Evolutionary conservation across 1,140 invertebrate genomes (phyloP).

Genomic region (Venturia canescens): DNA sequence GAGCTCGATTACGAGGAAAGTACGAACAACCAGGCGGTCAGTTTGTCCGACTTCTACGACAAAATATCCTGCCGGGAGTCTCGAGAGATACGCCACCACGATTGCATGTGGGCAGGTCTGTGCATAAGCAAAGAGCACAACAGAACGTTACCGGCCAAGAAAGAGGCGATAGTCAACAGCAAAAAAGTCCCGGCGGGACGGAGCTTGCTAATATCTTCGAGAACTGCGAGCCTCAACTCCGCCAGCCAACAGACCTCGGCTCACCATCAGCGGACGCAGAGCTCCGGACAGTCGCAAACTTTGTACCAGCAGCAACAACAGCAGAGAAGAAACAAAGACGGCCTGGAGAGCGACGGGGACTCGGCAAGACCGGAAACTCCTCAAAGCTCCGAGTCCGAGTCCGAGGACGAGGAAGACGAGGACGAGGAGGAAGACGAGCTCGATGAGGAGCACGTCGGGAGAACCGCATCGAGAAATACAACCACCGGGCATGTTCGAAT

Average conservation of each 20-base stretch:
- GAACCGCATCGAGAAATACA: background rate
- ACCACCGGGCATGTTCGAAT: background rate
- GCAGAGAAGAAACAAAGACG: constrained; percentile 51
- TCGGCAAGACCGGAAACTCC: constrained; percentile 74
- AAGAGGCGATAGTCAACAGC: constrained; percentile 56
- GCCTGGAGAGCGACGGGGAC: constrained; percentile 66
- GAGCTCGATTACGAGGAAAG: constrained; percentile 31
- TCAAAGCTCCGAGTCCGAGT: constrained; percentile 65
- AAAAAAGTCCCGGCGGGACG: constrained; percentile 64
- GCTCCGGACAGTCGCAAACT: background rate
- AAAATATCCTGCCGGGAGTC: constrained; percentile 56
- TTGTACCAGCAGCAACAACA: constrained; percentile 42
- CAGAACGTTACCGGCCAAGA: constrained; percentile 63
- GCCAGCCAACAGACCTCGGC: background rate
- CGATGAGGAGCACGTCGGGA: background rate
- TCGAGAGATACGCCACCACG: constrained; percentile 78
- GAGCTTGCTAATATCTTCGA: constrained; percentile 66
- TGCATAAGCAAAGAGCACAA: constrained; percentile 78
- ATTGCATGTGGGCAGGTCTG: constrained; percentile 83
- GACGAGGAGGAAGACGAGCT: constrained; percentile 51
- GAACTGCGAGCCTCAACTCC: background rate
- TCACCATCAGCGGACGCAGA: background rate
- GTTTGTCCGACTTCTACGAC: constrained; percentile 47
- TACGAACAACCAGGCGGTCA: constrained; percentile 35
- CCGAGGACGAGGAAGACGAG: constrained; percentile 58